phyloP scores from a whole-genome alignment of 2,113 vertebrate genomes.

The Hemicordylus capensis region DNA sequence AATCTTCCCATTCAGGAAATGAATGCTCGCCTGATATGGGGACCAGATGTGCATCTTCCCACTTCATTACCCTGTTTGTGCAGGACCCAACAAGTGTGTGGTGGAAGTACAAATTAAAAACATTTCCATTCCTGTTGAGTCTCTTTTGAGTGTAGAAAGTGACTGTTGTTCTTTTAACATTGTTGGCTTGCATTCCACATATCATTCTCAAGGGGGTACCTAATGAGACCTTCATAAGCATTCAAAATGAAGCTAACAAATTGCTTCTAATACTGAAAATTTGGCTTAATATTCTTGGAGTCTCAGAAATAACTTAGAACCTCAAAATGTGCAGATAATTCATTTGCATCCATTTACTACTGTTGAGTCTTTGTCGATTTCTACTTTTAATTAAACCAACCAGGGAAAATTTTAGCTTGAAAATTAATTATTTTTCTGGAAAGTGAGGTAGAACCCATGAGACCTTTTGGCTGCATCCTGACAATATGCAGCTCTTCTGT shows the following conservation, averaged over 20 bases:
- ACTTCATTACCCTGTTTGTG: neutral
- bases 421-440: constrained; percentile 30
- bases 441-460: neutral
- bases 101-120: neutral
- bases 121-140: neutral
- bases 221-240: too few relatives aligned
- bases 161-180: neutral
- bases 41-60: neutral
- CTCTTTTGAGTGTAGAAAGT: neutral
- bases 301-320: neutral
- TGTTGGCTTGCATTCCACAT: neutral
- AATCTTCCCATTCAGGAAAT: neutral
- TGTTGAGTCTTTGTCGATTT: constrained; percentile 7
- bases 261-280: neutral
- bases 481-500: constrained; percentile 20
- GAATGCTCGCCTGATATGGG: neutral
- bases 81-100: too few relatives aligned
- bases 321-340: neutral
- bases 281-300: neutral
- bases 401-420: neutral
- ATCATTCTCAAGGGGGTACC: neutral
- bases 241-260: neutral
- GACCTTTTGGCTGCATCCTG: constrained; percentile 22
- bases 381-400: constrained; percentile 31
- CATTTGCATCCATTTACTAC: constrained; percentile 12